These are phyloP conservation scores for Agraylea sexmaculata DNA, from an alignment of 1,140 invertebrate genomes.

Conservation along the genomic window DNA sequence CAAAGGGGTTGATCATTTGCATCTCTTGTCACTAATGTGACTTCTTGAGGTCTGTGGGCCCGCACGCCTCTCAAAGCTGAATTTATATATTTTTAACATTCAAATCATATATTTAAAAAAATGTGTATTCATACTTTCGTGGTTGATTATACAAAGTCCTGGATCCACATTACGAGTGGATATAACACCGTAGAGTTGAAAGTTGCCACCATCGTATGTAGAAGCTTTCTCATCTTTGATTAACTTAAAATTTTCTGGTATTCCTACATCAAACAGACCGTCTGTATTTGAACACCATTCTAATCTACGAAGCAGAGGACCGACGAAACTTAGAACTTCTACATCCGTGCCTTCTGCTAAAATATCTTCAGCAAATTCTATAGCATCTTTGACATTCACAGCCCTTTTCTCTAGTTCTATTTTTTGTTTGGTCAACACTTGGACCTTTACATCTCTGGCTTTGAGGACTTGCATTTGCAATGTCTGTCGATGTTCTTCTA, in stretches of 20 bases:
- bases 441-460: conserved; percentile 37
- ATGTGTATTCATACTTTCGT: conserved; percentile 37
- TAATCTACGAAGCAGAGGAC: conserved; percentile 48
- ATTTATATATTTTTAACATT: no score
- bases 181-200: conserved; percentile 39
- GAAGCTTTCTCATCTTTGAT: conserved; percentile 34
- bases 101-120: no score
- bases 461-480: conserved; percentile 29
- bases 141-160: conserved; percentile 37
- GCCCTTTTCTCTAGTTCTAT: conserved; percentile 36
- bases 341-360: conserved; percentile 52
- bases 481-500: conserved; percentile 47
- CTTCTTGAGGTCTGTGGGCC: conserved; percentile 36
- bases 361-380: conserved; percentile 49
- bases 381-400: conserved; percentile 39
- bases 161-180: conserved; percentile 47
- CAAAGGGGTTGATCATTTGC: conserved; percentile 30
- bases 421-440: conserved; percentile 34
- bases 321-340: conserved; percentile 53
- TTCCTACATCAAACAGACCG: conserved; percentile 30
- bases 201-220: conserved; percentile 28
- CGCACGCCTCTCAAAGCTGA: conserved; percentile 42
- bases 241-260: conserved; percentile 39
- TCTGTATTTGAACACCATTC: conserved; percentile 45
- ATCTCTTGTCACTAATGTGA: conserved; percentile 29